Percentiles rank a stretch among this genome's conserved stretches.
phyloP scores from a whole-genome alignment of 2,888 invertebrate genomes.

The Eulithis prunata region DNA sequence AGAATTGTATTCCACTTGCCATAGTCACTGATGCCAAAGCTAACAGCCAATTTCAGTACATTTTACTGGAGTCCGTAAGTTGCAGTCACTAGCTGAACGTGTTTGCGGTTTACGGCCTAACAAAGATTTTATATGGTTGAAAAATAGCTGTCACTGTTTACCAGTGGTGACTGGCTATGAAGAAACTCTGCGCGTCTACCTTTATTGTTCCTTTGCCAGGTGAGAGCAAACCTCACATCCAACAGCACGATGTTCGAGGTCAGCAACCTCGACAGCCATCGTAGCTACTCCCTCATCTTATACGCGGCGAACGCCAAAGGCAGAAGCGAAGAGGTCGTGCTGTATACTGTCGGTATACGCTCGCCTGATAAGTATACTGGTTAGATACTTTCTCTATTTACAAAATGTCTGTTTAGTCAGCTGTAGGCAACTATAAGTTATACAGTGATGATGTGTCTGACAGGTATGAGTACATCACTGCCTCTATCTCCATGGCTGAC shows the following conservation, averaged over 20 bases:
- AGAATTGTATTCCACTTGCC: too few species aligned
- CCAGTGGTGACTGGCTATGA: too few species aligned
- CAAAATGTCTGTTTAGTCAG: too few species aligned
- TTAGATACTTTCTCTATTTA: constrained; percentile 59
- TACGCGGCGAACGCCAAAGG: constrained; percentile 96
- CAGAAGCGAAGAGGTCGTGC: constrained; percentile 89
- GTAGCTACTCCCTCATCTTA: constrained; percentile 90
- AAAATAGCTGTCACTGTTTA: too few species aligned
- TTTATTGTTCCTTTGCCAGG: constrained; percentile 53
- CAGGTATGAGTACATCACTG: constrained; percentile 85
- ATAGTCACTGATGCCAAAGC: too few species aligned
- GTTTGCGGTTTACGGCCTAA: too few species aligned
- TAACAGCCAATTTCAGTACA: too few species aligned
- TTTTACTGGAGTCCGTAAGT: too few species aligned
- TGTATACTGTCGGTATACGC: constrained; percentile 92
- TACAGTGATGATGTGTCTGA: background rate
- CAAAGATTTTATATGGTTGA: too few species aligned
- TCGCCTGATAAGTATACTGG: constrained; percentile 94
- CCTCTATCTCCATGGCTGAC: constrained; percentile 90
- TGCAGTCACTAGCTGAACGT: too few species aligned
- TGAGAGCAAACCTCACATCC: constrained; percentile 84
- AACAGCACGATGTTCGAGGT: constrained; percentile 85
- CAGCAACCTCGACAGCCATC: constrained; percentile 87
- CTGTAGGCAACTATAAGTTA: too few species aligned
- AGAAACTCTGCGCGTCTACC: background rate